Evolutionary conservation across 2,888 invertebrate species (phyloP), one percentile per base, ranked within the genome.

Genomic region (Cerastis leucographa): DNA sequence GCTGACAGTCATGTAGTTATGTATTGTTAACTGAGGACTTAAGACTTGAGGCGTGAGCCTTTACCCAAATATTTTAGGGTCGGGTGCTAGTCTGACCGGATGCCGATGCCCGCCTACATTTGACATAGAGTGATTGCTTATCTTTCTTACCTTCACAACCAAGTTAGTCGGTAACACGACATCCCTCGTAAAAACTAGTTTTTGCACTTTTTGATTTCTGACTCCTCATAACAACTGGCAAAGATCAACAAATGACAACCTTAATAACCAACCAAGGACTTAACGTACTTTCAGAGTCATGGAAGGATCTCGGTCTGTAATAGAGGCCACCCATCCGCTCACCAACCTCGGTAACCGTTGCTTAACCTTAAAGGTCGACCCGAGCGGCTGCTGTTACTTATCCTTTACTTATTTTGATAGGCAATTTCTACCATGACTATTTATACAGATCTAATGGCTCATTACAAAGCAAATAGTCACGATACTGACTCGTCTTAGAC

Each of bases 391-490:
- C 17, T 46, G 17, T 46, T 46, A 14, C 17, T 35, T 35, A 35
- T 35, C 35, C 35, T 35, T 35, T 35, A 35, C 35, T 35, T 46
- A 46, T 46, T 46, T 46, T 51, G 22, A 11, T 25, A 17, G 46
- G 0, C n/a, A 66, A 65, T 59, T 69, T 56, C 78, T 61, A 62
- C 56, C 12, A 67, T 51, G 3, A 70, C 56, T 81, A 66, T 61
- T 54, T 61, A 56, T 25, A 56, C 25, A 64, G 35, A 71, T 56
- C 74, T 49, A 84, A 83, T 56, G 68, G 7, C 74, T 56, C 64
- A 79, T 79, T 79, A 82, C 35, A 42, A 61, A 44, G 49, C 14
- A 66, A 84, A 84, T 59, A 61, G 71, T 40, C 84, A 74, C 80
- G 80, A 61, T 71, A 44, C 49, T 84, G 80, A 61, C 42, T 79